Conservation (phyloP, 2,797 vertebrate species). For the Chlorospingus flavigularis region DNA sequence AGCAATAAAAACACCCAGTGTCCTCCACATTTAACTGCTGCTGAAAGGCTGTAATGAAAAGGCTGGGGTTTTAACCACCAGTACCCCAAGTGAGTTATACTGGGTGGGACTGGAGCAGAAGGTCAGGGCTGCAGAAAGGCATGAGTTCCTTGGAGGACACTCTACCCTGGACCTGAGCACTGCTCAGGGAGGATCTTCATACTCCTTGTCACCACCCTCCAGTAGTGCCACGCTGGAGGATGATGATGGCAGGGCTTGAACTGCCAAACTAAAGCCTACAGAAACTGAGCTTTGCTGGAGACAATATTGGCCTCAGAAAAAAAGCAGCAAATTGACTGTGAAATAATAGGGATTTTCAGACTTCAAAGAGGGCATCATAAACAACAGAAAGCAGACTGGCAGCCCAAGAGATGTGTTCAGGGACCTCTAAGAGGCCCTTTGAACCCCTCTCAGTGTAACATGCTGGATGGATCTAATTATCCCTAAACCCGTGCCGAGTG, state of each 20-base stretch:
- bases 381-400: constrained; percentile 30
- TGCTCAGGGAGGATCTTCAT: not conserved
- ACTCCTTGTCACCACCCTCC: not conserved
- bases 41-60: not conserved
- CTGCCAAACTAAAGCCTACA: not conserved
- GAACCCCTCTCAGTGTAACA: not conserved
- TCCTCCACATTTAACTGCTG: not conserved
- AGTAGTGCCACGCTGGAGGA: not conserved
- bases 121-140: not conserved
- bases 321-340: constrained; percentile 19
- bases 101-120: not conserved
- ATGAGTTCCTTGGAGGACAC: not conserved
- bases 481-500: not conserved
- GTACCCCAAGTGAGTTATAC: not conserved
- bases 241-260: not conserved
- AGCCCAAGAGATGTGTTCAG: constrained; percentile 14
- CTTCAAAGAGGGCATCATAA: constrained; percentile 35
- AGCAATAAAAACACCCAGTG: not conserved
- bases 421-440: not conserved
- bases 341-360: constrained; percentile 56
- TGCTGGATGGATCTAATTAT: constrained; percentile 30
- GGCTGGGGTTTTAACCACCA: not conserved
- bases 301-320: not conserved
- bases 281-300: not conserved
- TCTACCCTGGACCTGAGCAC: fast-evolving